Conservation (phyloP, 2,797 vertebrate species). For the Phrynocephalus forsythii region DNA sequence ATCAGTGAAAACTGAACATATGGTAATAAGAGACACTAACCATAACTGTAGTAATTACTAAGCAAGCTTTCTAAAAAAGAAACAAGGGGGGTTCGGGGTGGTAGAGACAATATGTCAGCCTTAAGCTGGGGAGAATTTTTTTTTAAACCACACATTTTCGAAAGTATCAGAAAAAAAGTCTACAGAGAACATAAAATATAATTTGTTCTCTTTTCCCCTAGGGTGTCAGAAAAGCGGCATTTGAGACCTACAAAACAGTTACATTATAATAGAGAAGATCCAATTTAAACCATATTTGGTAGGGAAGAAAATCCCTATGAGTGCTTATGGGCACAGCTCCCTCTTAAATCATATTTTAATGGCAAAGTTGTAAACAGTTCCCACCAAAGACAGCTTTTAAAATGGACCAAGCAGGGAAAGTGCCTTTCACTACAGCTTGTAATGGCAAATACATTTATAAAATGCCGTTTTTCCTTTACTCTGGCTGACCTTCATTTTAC, state of each 20-base stretch:
- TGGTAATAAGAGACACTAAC: slow-evolving; percentile 51
- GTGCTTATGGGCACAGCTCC: slow-evolving; percentile 40
- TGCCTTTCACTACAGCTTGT: slow-evolving; percentile 26
- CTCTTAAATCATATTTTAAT: slow-evolving; percentile 46
- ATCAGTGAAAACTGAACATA: slow-evolving; percentile 47
- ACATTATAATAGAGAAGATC: slow-evolving; percentile 52
- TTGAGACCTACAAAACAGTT: slow-evolving; percentile 43
- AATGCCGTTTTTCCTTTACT: not conserved
- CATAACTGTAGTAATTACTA: slow-evolving; percentile 28
- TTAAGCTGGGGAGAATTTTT: slow-evolving; percentile 20
- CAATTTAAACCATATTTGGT: slow-evolving; percentile 52
- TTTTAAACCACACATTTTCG: not conserved
- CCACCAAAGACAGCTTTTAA: slow-evolving; percentile 35
- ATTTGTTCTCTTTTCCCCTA: slow-evolving; percentile 39
- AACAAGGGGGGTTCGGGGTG: not conserved
- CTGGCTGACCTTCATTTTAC: slow-evolving; percentile 20
- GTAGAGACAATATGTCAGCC: slow-evolving; percentile 35
- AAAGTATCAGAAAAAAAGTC: slow-evolving; percentile 33
- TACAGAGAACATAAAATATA: slow-evolving; percentile 32
- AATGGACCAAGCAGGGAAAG: slow-evolving; percentile 24
- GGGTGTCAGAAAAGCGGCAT: slow-evolving; percentile 31
- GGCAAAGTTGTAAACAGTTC: slow-evolving; percentile 32
- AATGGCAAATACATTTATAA: slow-evolving; percentile 37
- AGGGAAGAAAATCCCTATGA: slow-evolving; percentile 31
- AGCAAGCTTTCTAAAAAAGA: slow-evolving; percentile 27